Percentiles rank a stretch among this genome's conserved stretches.
Evolutionary conservation across 2,113 vertebrate genomes (phyloP).

Genomic region (Tupaia tana): DNA sequence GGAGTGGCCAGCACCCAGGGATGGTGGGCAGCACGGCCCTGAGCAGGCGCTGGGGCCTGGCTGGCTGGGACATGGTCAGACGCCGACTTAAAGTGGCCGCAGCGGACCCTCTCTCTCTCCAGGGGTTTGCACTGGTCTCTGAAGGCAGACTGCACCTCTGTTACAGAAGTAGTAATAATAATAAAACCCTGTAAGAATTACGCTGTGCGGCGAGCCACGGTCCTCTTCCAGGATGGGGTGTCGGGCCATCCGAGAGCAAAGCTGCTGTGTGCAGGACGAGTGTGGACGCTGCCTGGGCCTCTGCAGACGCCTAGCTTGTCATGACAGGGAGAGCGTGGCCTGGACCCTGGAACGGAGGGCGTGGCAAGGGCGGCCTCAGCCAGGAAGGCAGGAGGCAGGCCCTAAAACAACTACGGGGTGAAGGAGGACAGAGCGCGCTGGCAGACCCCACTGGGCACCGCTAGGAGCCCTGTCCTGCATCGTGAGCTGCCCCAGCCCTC

Average conservation of each 20-base stretch:
- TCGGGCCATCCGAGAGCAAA: neutral
- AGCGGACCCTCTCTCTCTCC: neutral
- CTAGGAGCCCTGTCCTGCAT: fast-evolving
- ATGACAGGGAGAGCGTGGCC: too few relatives aligned
- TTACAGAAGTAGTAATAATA: neutral
- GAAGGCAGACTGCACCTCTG: neutral
- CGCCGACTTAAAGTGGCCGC: fast-evolving
- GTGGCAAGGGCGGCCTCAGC: neutral
- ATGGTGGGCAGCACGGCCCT: neutral
- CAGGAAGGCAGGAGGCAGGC: neutral
- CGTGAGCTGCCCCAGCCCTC: fast-evolving
- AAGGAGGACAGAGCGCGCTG: fast-evolving
- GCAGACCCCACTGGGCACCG: fast-evolving
- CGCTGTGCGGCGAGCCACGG: neutral
- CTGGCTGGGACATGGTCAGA: neutral
- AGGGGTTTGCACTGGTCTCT: neutral
- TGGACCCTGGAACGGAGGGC: neutral
- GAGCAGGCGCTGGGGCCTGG: neutral
- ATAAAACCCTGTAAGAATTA: neutral
- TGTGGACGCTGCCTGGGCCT: too few relatives aligned
- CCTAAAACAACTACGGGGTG: neutral
- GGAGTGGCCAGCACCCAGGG: fast-evolving
- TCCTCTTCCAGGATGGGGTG: fast-evolving
- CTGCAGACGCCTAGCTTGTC: too few relatives aligned
- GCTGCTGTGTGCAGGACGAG: fast-evolving